Conservation (phyloP, 2,888 invertebrate species). For the Achlya flavicornis region DNA sequence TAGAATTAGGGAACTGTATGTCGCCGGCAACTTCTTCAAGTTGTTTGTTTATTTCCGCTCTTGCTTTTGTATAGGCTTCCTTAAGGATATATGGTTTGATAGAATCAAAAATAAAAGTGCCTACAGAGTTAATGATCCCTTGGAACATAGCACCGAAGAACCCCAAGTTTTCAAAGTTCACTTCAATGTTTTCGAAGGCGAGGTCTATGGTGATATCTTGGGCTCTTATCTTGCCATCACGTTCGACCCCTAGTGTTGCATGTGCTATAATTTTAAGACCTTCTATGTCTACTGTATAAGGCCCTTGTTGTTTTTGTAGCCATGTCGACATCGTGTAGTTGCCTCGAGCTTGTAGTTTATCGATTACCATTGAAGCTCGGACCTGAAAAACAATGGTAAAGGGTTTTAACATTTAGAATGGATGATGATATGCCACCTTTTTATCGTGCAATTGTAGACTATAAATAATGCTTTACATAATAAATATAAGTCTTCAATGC, state of each 20-base stretch:
- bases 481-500: no score
- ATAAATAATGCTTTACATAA: no score
- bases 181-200: slow-evolving; percentile 88
- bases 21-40: slow-evolving; percentile 87
- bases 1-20: slow-evolving; percentile 92
- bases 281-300: slow-evolving; percentile 89
- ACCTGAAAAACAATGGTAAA: slow-evolving; percentile 77
- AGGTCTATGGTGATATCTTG: slow-evolving; percentile 92
- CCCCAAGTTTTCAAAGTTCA: slow-evolving; percentile 93
- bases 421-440: neutral
- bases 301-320: slow-evolving; percentile 87
- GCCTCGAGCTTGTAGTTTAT: slow-evolving; percentile 88
- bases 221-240: slow-evolving; percentile 90
- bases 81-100: slow-evolving; percentile 93
- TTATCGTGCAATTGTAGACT: no score
- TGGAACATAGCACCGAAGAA: slow-evolving; percentile 88
- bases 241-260: slow-evolving; percentile 88
- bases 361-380: slow-evolving; percentile 88
- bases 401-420: neutral
- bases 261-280: slow-evolving; percentile 87
- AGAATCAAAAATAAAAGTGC: slow-evolving; percentile 92
- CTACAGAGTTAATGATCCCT: slow-evolving; percentile 91
- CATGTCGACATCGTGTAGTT: slow-evolving; percentile 90
- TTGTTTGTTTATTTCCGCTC: slow-evolving; percentile 89
- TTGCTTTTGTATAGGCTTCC: slow-evolving; percentile 89